Percentiles rank a stretch among this genome's conserved stretches.
Evolutionary conservation across 2,113 vertebrate genomes (phyloP).

Genomic region (Rhynchomys soricoides): DNA sequence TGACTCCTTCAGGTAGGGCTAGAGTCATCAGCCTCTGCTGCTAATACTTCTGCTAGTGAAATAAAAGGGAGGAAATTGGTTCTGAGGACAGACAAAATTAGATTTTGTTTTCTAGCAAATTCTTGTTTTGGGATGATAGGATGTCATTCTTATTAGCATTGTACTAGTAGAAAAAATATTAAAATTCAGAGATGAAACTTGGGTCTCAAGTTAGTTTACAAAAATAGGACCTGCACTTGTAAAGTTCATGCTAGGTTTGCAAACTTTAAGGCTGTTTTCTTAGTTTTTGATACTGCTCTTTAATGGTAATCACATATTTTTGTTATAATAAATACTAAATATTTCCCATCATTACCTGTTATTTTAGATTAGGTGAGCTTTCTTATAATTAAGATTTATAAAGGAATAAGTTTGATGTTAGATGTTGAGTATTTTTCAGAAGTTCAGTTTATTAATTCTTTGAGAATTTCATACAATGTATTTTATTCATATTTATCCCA

Average conservation of each 20-base stretch:
- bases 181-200: slow-evolving; percentile 15
- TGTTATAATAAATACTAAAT: slow-evolving; percentile 35
- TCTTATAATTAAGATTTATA: neutral
- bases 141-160: slow-evolving; percentile 44
- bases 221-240: neutral
- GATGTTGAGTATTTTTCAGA: neutral
- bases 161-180: slow-evolving; percentile 34
- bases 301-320: neutral
- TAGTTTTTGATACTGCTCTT: neutral
- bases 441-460: neutral
- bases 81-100: slow-evolving; percentile 1
- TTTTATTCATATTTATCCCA: neutral
- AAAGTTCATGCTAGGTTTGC: slow-evolving; percentile 27
- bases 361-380: slow-evolving; percentile 13
- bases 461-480: neutral
- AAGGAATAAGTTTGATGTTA: neutral
- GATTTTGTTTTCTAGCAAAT: slow-evolving; percentile 45
- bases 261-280: slow-evolving; percentile 38
- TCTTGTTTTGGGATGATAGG: slow-evolving; percentile 5
- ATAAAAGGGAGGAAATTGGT: neutral
- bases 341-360: neutral
- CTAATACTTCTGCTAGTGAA: neutral
- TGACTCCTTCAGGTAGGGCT: neutral
- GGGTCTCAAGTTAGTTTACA: slow-evolving; percentile 6
- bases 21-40: neutral